Conservation (phyloP, 2,113 vertebrate genomes). For the Pantherophis guttatus region DNA sequence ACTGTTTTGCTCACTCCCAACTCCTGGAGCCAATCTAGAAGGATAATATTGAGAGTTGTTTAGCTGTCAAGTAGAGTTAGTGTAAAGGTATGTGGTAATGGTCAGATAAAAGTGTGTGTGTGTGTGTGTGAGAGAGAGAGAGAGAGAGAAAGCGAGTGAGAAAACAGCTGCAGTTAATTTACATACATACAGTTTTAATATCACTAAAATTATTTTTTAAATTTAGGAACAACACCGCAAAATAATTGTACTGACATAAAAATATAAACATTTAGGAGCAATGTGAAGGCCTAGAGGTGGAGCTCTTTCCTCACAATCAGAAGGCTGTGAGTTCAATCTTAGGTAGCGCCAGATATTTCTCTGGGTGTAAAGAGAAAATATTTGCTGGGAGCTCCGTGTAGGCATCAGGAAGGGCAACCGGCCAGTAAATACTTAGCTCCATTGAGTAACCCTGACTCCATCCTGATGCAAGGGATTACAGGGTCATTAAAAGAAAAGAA, state of each 20-base stretch:
- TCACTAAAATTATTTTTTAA: background rate
- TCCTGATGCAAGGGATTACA: background rate
- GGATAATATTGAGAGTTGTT: background rate
- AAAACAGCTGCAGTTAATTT: background rate
- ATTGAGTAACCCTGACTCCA: background rate
- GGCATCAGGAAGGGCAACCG: background rate
- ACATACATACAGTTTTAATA: background rate
- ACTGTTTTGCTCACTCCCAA: background rate
- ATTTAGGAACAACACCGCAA: background rate
- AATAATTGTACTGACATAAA: background rate
- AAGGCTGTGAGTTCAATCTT: background rate
- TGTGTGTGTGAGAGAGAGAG: too few relatives aligned
- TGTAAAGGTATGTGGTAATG: background rate
- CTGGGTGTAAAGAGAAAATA: background rate
- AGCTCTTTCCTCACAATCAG: background rate
- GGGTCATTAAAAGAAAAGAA: background rate
- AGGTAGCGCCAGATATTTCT: background rate
- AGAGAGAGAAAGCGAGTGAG: too few relatives aligned
- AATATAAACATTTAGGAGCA: background rate
- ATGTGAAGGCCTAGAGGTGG: background rate
- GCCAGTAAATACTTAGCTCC: background rate
- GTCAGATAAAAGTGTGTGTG: background rate
- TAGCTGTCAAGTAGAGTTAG: background rate
- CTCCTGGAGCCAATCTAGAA: background rate
- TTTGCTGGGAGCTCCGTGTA: background rate